These are phyloP conservation scores for Biston betularia DNA, from an alignment of 2,888 invertebrate genomes.

Conservation along the genomic window DNA sequence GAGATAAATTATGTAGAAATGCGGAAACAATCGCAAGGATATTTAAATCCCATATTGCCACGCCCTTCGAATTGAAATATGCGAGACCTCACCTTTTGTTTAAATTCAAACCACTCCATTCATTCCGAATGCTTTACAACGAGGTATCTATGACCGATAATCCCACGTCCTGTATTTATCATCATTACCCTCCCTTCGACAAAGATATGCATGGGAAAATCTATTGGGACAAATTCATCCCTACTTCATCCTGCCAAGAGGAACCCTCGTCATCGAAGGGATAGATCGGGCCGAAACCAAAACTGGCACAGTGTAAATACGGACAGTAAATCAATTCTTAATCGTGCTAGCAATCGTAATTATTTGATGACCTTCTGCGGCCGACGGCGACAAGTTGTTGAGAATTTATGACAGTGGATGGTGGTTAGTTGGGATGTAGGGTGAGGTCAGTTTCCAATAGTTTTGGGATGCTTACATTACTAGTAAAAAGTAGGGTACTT, in stretches of 20 bases:
- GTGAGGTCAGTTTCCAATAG: constrained; percentile 13
- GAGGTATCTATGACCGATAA: constrained; percentile 23
- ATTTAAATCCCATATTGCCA: neutral
- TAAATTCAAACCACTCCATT: constrained; percentile 11
- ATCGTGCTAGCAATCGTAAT: constrained; percentile 39
- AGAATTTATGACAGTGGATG: constrained; percentile 35
- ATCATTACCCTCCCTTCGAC: constrained; percentile 44
- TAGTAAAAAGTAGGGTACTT: too few relatives aligned
- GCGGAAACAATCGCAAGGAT: neutral
- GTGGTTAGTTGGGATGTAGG: constrained; percentile 9
- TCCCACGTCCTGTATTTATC: constrained; percentile 42
- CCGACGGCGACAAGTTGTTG: constrained; percentile 35
- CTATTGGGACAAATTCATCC: constrained; percentile 49
- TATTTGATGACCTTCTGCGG: constrained; percentile 43
- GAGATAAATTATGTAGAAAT: neutral
- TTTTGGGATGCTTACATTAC: constrained; percentile 1
- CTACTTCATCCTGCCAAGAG: constrained; percentile 41
- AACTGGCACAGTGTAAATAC: constrained; percentile 38
- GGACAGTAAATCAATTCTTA: constrained; percentile 45
- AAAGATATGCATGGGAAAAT: constrained; percentile 47
- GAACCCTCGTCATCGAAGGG: constrained; percentile 46
- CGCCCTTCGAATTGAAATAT: constrained; percentile 6
- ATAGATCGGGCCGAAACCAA: constrained; percentile 29
- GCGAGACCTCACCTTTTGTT: neutral
- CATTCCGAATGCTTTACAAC: constrained; percentile 14